Percentiles rank a stretch among this genome's conserved stretches.
These are phyloP conservation scores for Chrosomus eos DNA, from an alignment of 2,797 vertebrate species.

Conservation along the genomic window DNA sequence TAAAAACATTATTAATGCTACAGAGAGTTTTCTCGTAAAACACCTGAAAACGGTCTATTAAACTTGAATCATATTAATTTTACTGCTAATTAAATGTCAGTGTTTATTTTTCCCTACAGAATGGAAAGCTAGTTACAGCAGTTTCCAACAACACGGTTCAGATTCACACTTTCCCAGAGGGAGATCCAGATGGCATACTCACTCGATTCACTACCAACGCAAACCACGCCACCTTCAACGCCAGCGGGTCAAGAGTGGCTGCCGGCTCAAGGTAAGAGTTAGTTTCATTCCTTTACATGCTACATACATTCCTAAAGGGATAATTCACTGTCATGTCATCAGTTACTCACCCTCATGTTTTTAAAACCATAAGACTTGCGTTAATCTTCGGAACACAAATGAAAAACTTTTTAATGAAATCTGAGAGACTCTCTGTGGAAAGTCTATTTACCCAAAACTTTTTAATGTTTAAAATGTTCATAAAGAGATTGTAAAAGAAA, in stretches of 20 bases:
- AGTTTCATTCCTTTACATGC: neutral
- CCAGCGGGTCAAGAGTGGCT: constrained; percentile 83
- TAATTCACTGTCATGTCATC: neutral
- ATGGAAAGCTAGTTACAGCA: constrained; percentile 86
- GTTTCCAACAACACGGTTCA: constrained; percentile 92
- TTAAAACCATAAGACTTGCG: neutral
- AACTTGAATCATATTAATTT: neutral
- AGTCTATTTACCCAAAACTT: neutral
- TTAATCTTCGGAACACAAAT: neutral
- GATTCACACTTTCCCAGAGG: constrained; percentile 93
- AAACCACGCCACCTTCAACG: constrained; percentile 89
- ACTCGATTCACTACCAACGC: constrained; percentile 93
- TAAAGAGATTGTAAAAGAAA: neutral
- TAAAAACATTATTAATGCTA: neutral
- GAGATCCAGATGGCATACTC: constrained; percentile 91
- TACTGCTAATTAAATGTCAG: constrained; percentile 2
- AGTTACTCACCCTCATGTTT: neutral
- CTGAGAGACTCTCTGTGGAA: neutral
- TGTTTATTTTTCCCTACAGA: constrained; percentile 62
- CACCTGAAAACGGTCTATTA: neutral
- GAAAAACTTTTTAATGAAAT: neutral
- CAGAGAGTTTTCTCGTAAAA: neutral
- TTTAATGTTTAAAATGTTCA: neutral
- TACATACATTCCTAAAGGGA: neutral
- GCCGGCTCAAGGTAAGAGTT: constrained; percentile 87